Percentiles rank a stretch among this genome's conserved stretches.
Conservation (phyloP, 92 coral and sea anemone species). For the Galaxea fascicularis region DNA sequence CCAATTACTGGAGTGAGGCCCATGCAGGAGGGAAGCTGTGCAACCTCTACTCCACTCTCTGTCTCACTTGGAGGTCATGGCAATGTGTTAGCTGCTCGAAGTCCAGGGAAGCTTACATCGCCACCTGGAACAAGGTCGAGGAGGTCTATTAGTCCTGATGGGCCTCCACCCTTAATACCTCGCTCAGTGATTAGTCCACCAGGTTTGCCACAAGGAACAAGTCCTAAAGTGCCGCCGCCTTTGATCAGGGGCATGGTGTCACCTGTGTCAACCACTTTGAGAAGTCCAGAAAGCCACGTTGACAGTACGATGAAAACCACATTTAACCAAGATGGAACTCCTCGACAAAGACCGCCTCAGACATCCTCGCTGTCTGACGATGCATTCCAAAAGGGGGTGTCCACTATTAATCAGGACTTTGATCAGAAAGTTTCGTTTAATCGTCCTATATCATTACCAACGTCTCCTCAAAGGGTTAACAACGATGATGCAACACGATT, state of each 20-base stretch:
- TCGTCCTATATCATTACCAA: not conserved
- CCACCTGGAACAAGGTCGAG: conserved; percentile 56
- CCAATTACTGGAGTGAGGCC: conserved; percentile 88
- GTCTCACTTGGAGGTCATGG: conserved; percentile 33
- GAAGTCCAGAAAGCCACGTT: conserved; percentile 31
- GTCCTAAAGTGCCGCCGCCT: conserved; percentile 84
- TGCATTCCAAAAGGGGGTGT: not conserved
- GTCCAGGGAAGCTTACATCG: conserved; percentile 63
- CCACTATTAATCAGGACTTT: conserved; percentile 3
- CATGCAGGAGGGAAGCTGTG: conserved; percentile 30
- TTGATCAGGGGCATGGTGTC: conserved; percentile 54
- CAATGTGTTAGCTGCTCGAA: conserved; percentile 15
- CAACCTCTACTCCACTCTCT: conserved; percentile 38
- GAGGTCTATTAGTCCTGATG: conserved; percentile 60
- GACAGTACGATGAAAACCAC: conserved; percentile 5
- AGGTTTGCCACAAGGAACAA: conserved; percentile 51
- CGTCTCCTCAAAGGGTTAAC: not conserved
- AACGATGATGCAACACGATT: not conserved
- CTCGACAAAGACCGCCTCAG: not conserved
- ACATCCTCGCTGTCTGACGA: not conserved
- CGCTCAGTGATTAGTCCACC: conserved; percentile 58
- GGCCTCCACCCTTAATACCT: conserved; percentile 78
- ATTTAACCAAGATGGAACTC: not conserved
- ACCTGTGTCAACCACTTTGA: not conserved
- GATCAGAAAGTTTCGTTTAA: not conserved